phyloP scores from a whole-genome alignment of 2,888 invertebrate species.

The Microplitis manilae region DNA sequence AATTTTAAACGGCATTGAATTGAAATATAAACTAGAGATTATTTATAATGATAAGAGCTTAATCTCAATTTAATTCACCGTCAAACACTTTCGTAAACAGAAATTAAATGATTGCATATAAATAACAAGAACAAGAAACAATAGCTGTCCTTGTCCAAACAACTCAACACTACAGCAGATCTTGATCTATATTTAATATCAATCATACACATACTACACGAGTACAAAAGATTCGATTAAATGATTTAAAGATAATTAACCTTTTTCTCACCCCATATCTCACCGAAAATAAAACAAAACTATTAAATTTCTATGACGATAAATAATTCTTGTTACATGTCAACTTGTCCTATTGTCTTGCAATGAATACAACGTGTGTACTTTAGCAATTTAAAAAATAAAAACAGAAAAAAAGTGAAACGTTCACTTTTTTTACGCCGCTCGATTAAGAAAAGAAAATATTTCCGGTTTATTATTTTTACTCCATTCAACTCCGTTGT shows the following conservation, averaged over 20 bases:
- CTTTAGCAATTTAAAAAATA: conserved; percentile 19
- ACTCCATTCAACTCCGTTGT: background rate
- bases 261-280: conserved; percentile 29
- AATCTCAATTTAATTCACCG: background rate
- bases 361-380: background rate
- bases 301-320: conserved; percentile 18
- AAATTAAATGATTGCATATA: background rate
- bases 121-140: background rate
- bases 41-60: background rate
- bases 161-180: conserved; percentile 17
- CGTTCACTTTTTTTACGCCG: conserved; percentile 1
- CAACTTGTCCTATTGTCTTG: conserved; percentile 28
- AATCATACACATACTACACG: background rate
- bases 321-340: conserved; percentile 5
- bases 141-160: conserved; percentile 21
- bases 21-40: background rate
- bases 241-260: conserved; percentile 27
- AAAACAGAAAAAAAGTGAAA: conserved; percentile 35
- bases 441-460: conserved; percentile 32
- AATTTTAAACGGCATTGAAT: background rate
- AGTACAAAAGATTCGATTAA: conserved; percentile 24
- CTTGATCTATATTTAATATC: conserved; percentile 36
- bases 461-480: conserved; percentile 29
- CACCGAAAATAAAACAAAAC: conserved; percentile 3
- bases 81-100: background rate